Base-by-base conservation (phyloP, 2,113 vertebrate species). In the Brevimyrus niger region DNA sequence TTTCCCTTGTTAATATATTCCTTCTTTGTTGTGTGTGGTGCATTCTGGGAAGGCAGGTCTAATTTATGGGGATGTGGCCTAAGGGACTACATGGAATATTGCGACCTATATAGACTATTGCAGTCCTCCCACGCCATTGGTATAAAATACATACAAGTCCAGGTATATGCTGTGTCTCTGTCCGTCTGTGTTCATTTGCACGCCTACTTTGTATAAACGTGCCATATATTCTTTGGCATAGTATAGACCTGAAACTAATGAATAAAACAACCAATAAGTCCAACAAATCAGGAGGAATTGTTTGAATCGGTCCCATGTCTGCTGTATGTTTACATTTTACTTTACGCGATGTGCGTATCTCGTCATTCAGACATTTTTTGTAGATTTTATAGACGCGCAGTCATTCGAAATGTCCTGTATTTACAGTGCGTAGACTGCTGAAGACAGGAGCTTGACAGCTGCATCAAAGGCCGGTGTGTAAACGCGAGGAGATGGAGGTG, bases 61-160 rank as follows among this genome's bases (percentile, higher is more conserved):
- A 89, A 86, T 50, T 85, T 83, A 80, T 85, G 53, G 51, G n/a
- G 27, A 65, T 48, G 42, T 35, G 89, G 53, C 89, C 69, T 46
- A 58, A 48, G 85, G 89, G 19, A 87, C 69, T 47, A 73, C 58
- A 73, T 42, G 17, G 31, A 86, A 91, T 88, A 91, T 92, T 92
- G 91, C 89, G 47, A 58, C 87, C n/a, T 50, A 42, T 80, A 80
- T 80, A 80, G 69, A 76, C 84, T 31, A 21, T 42, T 47, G 21
- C 80, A 61, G 80, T 58, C 35, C 73, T 58, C 35, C 51, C 31
- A 31, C 50, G 11, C 19, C 23, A 58, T 87, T 88, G 90, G 90
- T 88, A 91, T 85, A 86, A 69, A 90, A 90, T 90, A 87, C 86
- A 69, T 21, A 76, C 83, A 89, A 87, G 87, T 65, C 6, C 10